Conservation (phyloP, 2,888 invertebrate species). For the Colletes collaris region DNA sequence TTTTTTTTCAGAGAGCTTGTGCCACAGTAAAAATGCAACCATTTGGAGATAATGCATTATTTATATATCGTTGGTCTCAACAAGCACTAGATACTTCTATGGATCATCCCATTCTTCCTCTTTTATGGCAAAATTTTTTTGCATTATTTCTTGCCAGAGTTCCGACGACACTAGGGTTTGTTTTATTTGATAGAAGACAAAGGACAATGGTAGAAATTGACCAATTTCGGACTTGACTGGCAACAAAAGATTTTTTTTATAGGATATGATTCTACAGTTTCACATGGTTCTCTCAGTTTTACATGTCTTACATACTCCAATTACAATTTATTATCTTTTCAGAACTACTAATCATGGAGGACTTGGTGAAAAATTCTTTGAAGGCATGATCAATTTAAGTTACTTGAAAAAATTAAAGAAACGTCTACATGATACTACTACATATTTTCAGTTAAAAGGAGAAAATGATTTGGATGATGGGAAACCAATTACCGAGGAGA, state of each 20-base stretch:
- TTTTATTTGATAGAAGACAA: constrained; percentile 4
- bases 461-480: constrained; percentile 81
- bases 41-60: constrained; percentile 85
- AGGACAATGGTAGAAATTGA: too few species aligned
- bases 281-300: not conserved
- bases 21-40: constrained; percentile 84
- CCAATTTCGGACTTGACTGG: too few species aligned
- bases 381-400: constrained; percentile 87
- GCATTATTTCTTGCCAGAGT: constrained; percentile 87
- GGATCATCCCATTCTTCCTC: constrained; percentile 88
- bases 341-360: constrained; percentile 86
- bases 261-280: too few species aligned
- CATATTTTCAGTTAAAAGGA: constrained; percentile 84
- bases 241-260: too few species aligned
- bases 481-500: constrained; percentile 78
- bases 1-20: constrained; percentile 85
- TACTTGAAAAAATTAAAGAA: constrained; percentile 89
- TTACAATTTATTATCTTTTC: constrained; percentile 42
- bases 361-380: constrained; percentile 90
- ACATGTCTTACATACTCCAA: not conserved
- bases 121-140: constrained; percentile 92
- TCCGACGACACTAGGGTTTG: constrained; percentile 81
- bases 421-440: constrained; percentile 87
- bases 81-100: constrained; percentile 88
- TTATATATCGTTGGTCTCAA: constrained; percentile 90